These are phyloP conservation scores for Actinemys pallida DNA, from an alignment of 2,113 vertebrate genomes.

Conservation along the genomic window DNA sequence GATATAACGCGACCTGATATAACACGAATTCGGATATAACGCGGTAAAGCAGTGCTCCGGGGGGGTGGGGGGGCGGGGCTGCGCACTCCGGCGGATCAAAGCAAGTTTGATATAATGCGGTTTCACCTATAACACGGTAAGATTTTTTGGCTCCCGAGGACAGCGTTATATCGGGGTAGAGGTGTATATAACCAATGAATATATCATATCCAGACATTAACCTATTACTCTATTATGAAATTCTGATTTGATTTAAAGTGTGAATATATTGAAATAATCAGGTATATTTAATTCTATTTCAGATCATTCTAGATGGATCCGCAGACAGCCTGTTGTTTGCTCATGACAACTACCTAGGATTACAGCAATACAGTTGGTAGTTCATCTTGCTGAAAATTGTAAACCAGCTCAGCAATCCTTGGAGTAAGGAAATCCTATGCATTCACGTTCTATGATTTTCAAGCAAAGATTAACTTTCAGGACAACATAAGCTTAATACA, in stretches of 20 bases:
- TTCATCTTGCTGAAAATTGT: constrained; percentile 1
- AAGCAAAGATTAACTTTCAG: constrained; percentile 34
- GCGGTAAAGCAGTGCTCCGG: too few species aligned
- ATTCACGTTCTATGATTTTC: constrained; percentile 28
- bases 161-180: too few species aligned
- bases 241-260: constrained; percentile 35
- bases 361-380: constrained; percentile 25
- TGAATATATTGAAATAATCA: constrained; percentile 53
- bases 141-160: too few species aligned
- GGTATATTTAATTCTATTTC: constrained; percentile 56
- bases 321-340: constrained; percentile 67
- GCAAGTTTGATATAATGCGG: too few species aligned
- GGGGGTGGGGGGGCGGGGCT: too few species aligned
- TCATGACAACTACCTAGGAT: constrained; percentile 60
- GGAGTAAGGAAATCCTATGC: constrained; percentile 41
- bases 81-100: too few species aligned
- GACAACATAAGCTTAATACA: constrained; percentile 9
- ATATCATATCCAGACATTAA: constrained; percentile 62
- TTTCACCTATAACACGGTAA: too few species aligned
- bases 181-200: constrained; percentile 49
- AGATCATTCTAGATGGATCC: constrained; percentile 79
- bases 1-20: too few species aligned
- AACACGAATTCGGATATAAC: too few species aligned
- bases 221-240: constrained; percentile 61
- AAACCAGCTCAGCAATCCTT: background rate